Evolutionary conservation across 1,140 invertebrate genomes (phyloP).

Genomic region (Pomacea maculata): DNA sequence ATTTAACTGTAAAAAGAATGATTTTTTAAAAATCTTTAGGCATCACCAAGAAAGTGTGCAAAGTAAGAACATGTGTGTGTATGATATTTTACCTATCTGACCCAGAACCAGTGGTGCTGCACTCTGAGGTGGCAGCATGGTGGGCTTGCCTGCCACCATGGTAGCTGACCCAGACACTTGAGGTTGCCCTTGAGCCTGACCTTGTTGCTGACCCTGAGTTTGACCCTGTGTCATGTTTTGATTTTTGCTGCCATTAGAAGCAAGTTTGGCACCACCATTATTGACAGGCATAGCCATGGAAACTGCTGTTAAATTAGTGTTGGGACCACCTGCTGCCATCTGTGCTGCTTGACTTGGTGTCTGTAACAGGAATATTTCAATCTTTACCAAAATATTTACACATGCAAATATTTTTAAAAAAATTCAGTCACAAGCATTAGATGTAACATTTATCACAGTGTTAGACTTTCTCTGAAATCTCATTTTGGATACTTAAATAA

Average conservation of each 20-base stretch:
- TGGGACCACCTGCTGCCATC: slow-evolving; percentile 20
- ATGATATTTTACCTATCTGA: slow-evolving; percentile 41
- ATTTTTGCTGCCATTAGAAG: slow-evolving; percentile 25
- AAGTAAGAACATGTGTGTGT: no score
- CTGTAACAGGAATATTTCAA: not conserved
- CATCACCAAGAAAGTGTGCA: no score
- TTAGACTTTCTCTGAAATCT: no score
- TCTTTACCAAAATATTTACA: not conserved
- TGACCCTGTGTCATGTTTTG: slow-evolving; percentile 19
- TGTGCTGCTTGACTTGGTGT: slow-evolving; percentile 4
- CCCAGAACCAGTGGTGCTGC: slow-evolving; percentile 46
- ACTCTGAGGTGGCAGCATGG: slow-evolving; percentile 48
- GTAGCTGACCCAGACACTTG: slow-evolving; percentile 19
- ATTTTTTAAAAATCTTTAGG: no score
- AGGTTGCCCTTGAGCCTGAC: slow-evolving; percentile 28
- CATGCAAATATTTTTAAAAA: not conserved
- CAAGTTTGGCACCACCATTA: slow-evolving; percentile 12
- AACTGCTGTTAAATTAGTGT: slow-evolving; percentile 16
- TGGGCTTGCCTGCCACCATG: slow-evolving; percentile 51
- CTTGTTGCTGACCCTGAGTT: slow-evolving; percentile 28
- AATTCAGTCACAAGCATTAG: no score
- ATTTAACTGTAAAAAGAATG: no score
- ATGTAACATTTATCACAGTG: no score
- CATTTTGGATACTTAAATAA: no score
- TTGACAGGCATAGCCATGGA: slow-evolving; percentile 28